These are phyloP conservation scores for Chromoteleia sp. DNA, from an alignment of 2,888 invertebrate species.

Conservation along the genomic window DNA sequence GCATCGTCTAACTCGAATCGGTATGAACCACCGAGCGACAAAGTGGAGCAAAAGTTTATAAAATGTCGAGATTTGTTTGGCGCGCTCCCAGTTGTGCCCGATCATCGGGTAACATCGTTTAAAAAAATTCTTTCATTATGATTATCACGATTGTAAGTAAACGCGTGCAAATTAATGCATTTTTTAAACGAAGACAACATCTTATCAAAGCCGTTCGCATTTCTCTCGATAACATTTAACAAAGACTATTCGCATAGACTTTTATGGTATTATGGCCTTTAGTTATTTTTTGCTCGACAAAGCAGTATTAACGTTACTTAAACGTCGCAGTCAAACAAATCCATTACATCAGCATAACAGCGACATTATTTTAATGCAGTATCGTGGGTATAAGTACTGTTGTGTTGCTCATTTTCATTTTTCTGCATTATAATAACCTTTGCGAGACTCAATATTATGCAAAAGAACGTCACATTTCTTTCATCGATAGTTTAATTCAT, in stretches of 20 bases:
- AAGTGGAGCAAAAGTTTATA: conserved; percentile 82
- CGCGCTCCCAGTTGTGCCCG: conserved; percentile 78
- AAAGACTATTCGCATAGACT: background rate
- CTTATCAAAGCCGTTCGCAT: too few species aligned
- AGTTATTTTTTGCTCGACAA: background rate
- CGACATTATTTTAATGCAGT: conserved; percentile 17
- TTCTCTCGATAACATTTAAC: background rate
- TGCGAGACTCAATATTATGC: background rate
- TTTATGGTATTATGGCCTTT: background rate
- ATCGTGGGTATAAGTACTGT: conserved; percentile 5
- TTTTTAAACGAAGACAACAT: too few species aligned
- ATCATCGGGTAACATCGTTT: conserved; percentile 65
- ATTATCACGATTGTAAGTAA: conserved; percentile 68
- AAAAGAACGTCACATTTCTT: too few species aligned
- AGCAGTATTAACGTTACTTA: conserved; percentile 3
- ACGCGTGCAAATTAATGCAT: background rate
- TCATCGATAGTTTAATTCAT: too few species aligned
- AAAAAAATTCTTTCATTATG: conserved; percentile 51
- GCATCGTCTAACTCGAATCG: conserved; percentile 68
- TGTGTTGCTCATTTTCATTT: background rate
- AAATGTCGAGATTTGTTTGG: conserved; percentile 75
- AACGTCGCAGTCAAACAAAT: conserved; percentile 17
- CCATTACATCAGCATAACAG: conserved; percentile 30
- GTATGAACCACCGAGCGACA: conserved; percentile 71
- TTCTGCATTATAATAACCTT: background rate